Evolutionary conservation across 1,140 invertebrate genomes (phyloP).

Genomic region (Prorops nasuta): DNA sequence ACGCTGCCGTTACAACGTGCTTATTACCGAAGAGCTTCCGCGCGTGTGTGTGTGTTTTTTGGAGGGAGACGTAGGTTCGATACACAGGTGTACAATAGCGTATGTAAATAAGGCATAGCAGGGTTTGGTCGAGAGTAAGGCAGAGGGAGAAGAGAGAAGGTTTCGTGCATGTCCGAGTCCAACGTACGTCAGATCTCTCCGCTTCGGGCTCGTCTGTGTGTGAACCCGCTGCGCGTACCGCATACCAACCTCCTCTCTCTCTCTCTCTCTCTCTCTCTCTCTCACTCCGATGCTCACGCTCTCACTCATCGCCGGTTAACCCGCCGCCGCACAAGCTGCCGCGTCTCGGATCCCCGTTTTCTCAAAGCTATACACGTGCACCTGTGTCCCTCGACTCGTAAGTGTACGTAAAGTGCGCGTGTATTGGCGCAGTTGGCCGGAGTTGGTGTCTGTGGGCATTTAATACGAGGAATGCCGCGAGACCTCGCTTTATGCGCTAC

Average conservation of each 20-base stretch:
- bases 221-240: conserved; percentile 45
- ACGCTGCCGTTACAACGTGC: not conserved
- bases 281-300: conserved; percentile 8
- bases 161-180: too few relatives aligned
- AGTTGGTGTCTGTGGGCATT: conserved; percentile 22
- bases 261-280: conserved; percentile 10
- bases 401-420: not conserved
- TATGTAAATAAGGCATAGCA: not conserved
- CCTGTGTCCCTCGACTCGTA: conserved; percentile 4
- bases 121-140: conserved; percentile 1
- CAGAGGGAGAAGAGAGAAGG: not conserved
- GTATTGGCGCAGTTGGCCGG: not conserved
- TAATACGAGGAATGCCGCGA: conserved; percentile 32
- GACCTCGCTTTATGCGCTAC: conserved; percentile 30
- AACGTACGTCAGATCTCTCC: not conserved
- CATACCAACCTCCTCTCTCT: conserved; percentile 43
- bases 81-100: not conserved
- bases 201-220: conserved; percentile 34
- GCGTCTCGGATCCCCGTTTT: conserved; percentile 24
- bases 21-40: not conserved
- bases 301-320: too few relatives aligned
- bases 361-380: conserved; percentile 4
- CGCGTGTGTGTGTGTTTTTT: not conserved
- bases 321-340: conserved; percentile 7
- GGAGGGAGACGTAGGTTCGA: too few relatives aligned